Base-by-base conservation (phyloP, 1,140 invertebrate species). In the Battus philenor region DNA sequence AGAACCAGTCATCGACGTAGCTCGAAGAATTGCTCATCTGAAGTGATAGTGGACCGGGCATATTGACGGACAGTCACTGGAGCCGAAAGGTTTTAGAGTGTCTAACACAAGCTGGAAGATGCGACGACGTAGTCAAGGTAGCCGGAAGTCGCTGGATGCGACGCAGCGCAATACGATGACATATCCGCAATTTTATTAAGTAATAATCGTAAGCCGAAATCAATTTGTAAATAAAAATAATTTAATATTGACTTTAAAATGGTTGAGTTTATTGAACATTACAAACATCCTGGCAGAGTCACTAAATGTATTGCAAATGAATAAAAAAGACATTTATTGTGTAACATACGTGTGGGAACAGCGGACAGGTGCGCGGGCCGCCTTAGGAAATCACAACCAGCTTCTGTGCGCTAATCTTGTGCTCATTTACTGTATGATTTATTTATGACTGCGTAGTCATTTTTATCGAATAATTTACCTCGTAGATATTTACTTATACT, bases 251-350 rank as follows among this genome's bases (percentile, higher is more conserved):
- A 9, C 11, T 12, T 39, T 11, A 12, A 39, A 39, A 38, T 26
- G 12, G 8, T 39, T 9, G 6, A 39, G 36, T 27, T 39, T 39
- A 39, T 26, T 39, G 9, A 39, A 27, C 36, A 39, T 39, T 26
- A 39, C 15, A 20, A 50, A 58, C 65, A 74, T 74, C 68, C 68
- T 65, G 47, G 50, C 47, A 46, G 38, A 38, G 44, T 41, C 47
- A 59, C 52, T 62, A 66, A 69, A 70, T 68, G 61, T 58, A 64
- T 68, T 59, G 66, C 60, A 47, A 65, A 68, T 62, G 58, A 56
- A 68, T 67, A 73, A 75, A 74, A 78, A 72, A 64, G 61, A 44
- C 46, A 61, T 65, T 68, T 68, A 65, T 78, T 78, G 69, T 71
- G 60, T 71, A 69, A 71, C 62, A 41, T 47, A 68, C 47, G 65